phyloP scores from a whole-genome alignment of 2,888 invertebrate genomes.

The Drosophila neutralis region DNA sequence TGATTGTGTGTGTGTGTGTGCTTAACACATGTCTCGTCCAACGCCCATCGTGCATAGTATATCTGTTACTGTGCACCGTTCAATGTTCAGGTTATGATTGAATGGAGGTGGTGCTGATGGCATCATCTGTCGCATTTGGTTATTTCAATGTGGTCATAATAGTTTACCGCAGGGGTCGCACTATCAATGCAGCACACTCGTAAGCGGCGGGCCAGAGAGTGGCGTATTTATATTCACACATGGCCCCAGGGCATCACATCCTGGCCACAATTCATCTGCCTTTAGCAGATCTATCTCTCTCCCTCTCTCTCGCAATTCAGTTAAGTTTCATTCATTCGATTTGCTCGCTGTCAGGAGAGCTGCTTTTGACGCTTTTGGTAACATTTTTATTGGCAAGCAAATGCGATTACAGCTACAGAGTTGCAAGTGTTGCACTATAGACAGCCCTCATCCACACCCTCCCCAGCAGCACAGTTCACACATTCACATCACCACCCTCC shows the following conservation, averaged over 20 bases:
- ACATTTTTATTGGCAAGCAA: slow-evolving; percentile 67
- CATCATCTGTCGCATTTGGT: slow-evolving; percentile 54
- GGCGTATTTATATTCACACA: slow-evolving; percentile 33
- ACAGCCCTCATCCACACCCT: background rate
- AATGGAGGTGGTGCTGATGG: slow-evolving; percentile 11
- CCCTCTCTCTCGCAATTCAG: background rate
- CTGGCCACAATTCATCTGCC: slow-evolving; percentile 9
- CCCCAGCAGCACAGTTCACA: background rate
- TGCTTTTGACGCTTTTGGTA: slow-evolving; percentile 46
- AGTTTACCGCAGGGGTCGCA: slow-evolving; percentile 53
- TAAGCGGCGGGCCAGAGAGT: background rate
- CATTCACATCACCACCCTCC: background rate
- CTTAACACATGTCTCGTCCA: slow-evolving; percentile 12
- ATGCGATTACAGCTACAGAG: slow-evolving; percentile 55
- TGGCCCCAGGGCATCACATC: slow-evolving; percentile 10
- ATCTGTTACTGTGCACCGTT: background rate
- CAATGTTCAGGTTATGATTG: slow-evolving; percentile 28
- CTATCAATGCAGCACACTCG: slow-evolving; percentile 43
- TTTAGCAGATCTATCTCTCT: background rate
- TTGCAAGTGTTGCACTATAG: slow-evolving; percentile 25
- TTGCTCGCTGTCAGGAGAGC: slow-evolving; percentile 12
- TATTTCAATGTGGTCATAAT: slow-evolving; percentile 75
- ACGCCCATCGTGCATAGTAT: background rate
- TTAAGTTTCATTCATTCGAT: slow-evolving; percentile 22
- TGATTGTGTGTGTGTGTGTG: background rate